Evolutionary conservation across 2,797 vertebrate species (phyloP).

Genomic region (Rhinogobio ventralis): DNA sequence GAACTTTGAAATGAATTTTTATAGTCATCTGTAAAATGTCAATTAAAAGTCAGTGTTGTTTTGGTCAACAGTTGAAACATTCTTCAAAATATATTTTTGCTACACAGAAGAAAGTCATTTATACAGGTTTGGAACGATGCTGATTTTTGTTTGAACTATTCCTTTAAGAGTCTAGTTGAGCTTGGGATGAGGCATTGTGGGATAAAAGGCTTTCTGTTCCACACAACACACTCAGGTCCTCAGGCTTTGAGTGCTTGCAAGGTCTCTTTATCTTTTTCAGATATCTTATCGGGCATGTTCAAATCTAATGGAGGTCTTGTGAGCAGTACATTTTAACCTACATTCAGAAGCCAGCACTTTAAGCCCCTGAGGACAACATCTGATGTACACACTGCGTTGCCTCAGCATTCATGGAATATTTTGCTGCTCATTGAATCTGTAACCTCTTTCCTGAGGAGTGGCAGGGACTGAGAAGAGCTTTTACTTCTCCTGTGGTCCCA

Average conservation of each 20-base stretch:
- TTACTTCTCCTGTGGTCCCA: not conserved
- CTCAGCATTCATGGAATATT: constrained; percentile 9
- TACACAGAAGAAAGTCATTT: not conserved
- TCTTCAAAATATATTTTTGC: not conserved
- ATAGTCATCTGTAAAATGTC: not conserved
- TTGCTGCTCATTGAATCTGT: constrained; percentile 8
- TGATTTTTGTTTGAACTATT: not conserved
- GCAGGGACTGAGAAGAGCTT: constrained; percentile 12
- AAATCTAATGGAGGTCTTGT: constrained; percentile 51
- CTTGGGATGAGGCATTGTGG: constrained; percentile 40
- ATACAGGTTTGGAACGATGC: not conserved
- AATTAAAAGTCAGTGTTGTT: not conserved
- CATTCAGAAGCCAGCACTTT: constrained; percentile 59
- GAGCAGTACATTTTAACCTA: constrained; percentile 72
- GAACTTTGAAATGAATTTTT: not conserved
- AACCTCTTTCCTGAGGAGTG: constrained; percentile 27
- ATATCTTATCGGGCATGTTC: constrained; percentile 31
- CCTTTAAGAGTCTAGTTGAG: constrained; percentile 67
- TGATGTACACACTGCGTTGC: not conserved
- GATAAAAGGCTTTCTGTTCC: constrained; percentile 51
- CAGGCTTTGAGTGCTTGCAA: constrained; percentile 29
- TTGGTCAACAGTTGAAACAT: not conserved
- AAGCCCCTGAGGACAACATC: constrained; percentile 28
- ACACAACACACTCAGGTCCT: constrained; percentile 29
- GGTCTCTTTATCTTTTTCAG: constrained; percentile 35